Conservation (phyloP, 2,113 vertebrate species). For the Heterotilapia buettikoferi region DNA sequence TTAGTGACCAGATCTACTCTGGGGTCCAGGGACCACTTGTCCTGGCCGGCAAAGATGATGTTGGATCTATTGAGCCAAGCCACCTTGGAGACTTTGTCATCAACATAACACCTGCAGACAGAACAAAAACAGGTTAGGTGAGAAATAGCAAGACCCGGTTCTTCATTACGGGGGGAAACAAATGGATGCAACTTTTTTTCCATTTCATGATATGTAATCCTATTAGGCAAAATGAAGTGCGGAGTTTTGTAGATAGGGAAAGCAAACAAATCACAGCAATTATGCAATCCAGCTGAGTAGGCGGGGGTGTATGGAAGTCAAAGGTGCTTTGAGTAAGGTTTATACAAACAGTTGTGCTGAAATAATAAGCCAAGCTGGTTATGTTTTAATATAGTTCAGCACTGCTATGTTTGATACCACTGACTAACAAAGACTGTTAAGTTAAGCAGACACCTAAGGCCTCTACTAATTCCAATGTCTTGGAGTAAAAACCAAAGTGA, state of each 20-base stretch:
- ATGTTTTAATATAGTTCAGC: background rate
- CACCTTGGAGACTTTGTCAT: constrained; percentile 96
- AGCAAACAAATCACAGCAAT: background rate
- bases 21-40: constrained; percentile 98
- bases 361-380: background rate
- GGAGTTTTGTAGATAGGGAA: background rate
- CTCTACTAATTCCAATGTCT: background rate
- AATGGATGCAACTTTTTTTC: background rate
- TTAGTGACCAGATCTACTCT: constrained; percentile 95
- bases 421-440: background rate
- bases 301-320: background rate
- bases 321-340: background rate
- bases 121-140: background rate
- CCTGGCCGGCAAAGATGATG: constrained; percentile 96
- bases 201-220: background rate
- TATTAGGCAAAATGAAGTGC: background rate
- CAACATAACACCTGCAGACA: constrained; percentile 87
- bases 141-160: background rate
- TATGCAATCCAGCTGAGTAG: background rate
- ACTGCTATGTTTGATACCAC: background rate
- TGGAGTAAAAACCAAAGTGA: background rate
- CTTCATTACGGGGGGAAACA: background rate
- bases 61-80: constrained; percentile 99
- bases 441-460: background rate
- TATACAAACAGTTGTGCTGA: background rate